Evolutionary conservation across 2,888 invertebrate genomes (phyloP).

Genomic region (Patella caerulea): DNA sequence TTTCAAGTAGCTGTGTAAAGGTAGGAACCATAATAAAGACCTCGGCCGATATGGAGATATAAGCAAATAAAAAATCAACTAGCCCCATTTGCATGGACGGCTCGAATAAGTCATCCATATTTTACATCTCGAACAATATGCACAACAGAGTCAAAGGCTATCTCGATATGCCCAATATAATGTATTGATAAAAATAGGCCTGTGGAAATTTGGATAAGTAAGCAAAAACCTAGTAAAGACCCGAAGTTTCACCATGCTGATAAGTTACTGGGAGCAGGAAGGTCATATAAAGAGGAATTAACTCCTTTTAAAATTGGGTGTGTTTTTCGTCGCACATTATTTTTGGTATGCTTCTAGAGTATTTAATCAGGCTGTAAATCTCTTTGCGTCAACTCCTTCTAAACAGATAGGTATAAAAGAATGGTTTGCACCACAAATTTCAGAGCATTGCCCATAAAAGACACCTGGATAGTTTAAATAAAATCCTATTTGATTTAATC

Average conservation of each 20-base stretch:
- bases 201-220: conserved; percentile 79
- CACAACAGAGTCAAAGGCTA: conserved; percentile 79
- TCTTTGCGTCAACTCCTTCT: conserved; percentile 38
- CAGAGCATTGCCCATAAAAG: conserved; percentile 84
- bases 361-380: conserved; percentile 15
- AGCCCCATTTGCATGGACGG: conserved; percentile 81
- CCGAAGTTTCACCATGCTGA: conserved; percentile 77
- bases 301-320: conserved; percentile 47
- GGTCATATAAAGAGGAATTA: conserved; percentile 45
- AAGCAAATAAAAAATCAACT: conserved; percentile 82
- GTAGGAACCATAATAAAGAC: conserved; percentile 75
- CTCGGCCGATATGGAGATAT: conserved; percentile 80
- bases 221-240: conserved; percentile 64
- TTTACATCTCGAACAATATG: conserved; percentile 82
- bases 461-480: conserved; percentile 78
- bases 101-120: conserved; percentile 79
- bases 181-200: conserved; percentile 82
- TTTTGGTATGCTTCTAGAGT: too few species aligned
- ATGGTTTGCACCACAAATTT: conserved; percentile 86
- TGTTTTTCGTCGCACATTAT: conserved; percentile 34
- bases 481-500: conserved; percentile 74
- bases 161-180: conserved; percentile 77
- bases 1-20: conserved; percentile 77
- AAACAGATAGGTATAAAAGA: conserved; percentile 82
- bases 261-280: conserved; percentile 55